A percentile compares a stretch with the other conserved stretches of the same genome.
phyloP scores from a whole-genome alignment of 2,113 vertebrate genomes.

The Sorex araneus region DNA sequence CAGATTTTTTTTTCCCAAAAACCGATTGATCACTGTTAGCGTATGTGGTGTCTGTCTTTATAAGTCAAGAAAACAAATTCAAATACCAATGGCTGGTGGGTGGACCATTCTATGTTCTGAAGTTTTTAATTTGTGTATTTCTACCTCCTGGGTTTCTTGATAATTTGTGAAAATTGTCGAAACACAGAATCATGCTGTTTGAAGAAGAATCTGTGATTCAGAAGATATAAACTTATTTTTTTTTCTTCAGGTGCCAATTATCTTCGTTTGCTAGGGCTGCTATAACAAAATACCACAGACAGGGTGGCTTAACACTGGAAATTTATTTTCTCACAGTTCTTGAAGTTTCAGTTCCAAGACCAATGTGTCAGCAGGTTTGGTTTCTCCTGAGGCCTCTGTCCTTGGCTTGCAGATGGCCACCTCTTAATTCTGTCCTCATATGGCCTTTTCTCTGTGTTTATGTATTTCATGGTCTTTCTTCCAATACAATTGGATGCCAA shows the following conservation, averaged over 20 bases:
- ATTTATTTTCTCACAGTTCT: background rate
- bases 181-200: background rate
- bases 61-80: conserved; percentile 37
- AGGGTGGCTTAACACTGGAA: conserved; percentile 5
- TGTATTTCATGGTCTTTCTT: background rate
- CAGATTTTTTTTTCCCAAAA: background rate
- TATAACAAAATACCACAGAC: background rate
- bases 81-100: conserved; percentile 15
- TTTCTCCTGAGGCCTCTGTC: background rate
- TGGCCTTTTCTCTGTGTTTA: background rate
- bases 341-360: background rate
- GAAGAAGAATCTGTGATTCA: conserved; percentile 50
- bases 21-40: conserved; percentile 7
- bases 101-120: background rate
- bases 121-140: conserved; percentile 39
- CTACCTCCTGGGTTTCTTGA: conserved; percentile 4
- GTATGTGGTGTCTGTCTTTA: background rate
- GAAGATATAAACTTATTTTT: conserved; percentile 46
- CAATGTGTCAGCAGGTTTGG: background rate
- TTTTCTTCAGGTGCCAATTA: background rate
- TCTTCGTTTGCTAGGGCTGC: background rate
- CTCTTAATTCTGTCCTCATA: background rate
- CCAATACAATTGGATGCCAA: background rate
- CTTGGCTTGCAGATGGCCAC: background rate
- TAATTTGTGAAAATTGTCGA: conserved; percentile 43